Base-by-base conservation (phyloP, 2,113 vertebrate species). In the Ciconia stormi region DNA sequence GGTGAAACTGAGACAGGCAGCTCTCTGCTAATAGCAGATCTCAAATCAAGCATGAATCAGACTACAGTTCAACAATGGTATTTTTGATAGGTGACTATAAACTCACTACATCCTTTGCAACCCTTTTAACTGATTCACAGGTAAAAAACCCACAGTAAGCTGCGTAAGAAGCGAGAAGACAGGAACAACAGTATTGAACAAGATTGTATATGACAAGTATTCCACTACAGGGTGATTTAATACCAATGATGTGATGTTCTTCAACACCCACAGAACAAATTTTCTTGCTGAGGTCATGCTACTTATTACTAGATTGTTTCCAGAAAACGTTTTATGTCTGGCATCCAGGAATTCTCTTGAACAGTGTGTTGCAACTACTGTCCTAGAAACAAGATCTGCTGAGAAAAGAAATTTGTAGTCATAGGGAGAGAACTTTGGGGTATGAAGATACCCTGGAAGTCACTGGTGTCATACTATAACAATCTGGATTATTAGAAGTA, bases 231-330 rank as follows among this genome's bases (percentile, higher is more conserved):
- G 13, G 16, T 89, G 62, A 94, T 94, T 95, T 86, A 90, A 80
- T 69, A 86, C 49, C 56, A 79, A 55, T 22, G 58, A 83, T 56
- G n/a, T 38, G 49, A 82, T 69, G 29, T 36, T 94, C 74, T 94
- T 92, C 71, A 86, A 90, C 66, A 86, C 5, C 36, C 66, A 79
- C 62, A 85, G 66, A 85, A 70, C 12, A 90, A 74, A 65, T 92
- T 72, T 88, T 50, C 66, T 86, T 83, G 66, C 71, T 95, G 91
- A 94, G n/a, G 58, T 95, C 89, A 86, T 90, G 70, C 38, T 82
- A 87, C 50, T 92, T 70, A 65, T 59, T 90, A 88, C 25, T 86
- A 86, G 36, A 82, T 23, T 80, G 44, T 84, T 94, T 87, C 58
- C 87, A 89, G 59, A 87, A 89, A 91, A 70, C 0, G 0, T 66